These are phyloP conservation scores for Podocnemis expansa DNA, from an alignment of 2,113 vertebrate genomes.

Conservation along the genomic window DNA sequence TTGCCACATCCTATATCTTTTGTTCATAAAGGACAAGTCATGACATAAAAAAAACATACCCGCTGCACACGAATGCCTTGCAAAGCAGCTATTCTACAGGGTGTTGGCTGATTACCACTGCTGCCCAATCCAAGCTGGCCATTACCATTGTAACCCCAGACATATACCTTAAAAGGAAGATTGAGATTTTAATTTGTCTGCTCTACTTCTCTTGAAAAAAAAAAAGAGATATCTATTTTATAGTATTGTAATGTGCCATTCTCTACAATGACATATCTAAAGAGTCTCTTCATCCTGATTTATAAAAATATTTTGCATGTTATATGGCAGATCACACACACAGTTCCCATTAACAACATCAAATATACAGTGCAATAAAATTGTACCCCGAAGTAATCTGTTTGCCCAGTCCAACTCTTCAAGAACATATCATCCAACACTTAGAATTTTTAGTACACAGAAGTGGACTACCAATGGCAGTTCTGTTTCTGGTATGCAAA, in stretches of 20 bases:
- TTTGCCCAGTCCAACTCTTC: not conserved
- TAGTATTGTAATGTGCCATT: not conserved
- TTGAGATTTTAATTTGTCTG: not conserved
- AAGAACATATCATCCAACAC: not conserved
- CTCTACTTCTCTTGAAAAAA: not conserved
- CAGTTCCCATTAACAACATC: not conserved
- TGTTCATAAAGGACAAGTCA: not conserved
- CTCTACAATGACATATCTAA: not conserved
- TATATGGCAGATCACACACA: not conserved
- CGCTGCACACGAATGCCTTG: conserved; percentile 90
- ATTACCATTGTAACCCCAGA: conserved; percentile 98
- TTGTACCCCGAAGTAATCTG: not conserved
- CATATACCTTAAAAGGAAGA: conserved; percentile 85
- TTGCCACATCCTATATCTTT: not conserved
- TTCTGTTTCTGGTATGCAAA: not conserved
- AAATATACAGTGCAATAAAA: not conserved
- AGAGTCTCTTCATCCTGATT: not conserved
- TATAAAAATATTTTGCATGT: not conserved
- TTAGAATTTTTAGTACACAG: not conserved
- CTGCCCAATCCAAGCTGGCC: conserved; percentile 96
- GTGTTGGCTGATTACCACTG: conserved; percentile 94
- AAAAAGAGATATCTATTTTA: not conserved
- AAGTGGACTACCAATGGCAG: not conserved
- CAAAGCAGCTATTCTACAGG: conserved; percentile 91
- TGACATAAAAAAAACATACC: conserved; percentile 73